A percentile compares a stretch with the other conserved stretches of the same genome.
Evolutionary conservation across 2,797 vertebrate genomes (phyloP).

Genomic region (Gymnoscopelus braueri): DNA sequence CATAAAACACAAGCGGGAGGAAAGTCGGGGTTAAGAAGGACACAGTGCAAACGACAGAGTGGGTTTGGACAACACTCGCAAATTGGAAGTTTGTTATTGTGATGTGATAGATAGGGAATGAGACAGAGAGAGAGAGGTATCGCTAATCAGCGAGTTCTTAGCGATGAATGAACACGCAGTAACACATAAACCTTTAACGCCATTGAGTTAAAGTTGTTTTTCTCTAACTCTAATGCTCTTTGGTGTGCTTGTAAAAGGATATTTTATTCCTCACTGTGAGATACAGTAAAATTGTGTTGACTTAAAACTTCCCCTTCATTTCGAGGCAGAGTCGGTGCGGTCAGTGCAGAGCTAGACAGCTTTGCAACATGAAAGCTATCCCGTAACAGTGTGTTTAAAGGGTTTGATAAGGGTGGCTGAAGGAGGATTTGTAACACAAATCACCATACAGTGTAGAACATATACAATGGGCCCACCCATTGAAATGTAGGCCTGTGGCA

Average conservation of each 20-base stretch:
- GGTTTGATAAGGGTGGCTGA: constrained; percentile 20
- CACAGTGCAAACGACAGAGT: constrained; percentile 39
- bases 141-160: not conserved
- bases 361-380: constrained; percentile 17
- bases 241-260: not conserved
- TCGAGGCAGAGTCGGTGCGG: not conserved
- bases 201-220: not conserved
- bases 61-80: constrained; percentile 47
- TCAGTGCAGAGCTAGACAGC: constrained; percentile 3
- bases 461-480: not conserved
- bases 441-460: constrained; percentile 21
- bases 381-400: constrained; percentile 8
- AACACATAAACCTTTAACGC: constrained; percentile 9
- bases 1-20: constrained; percentile 51
- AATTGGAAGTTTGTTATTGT: constrained; percentile 41
- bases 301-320: not conserved
- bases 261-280: constrained; percentile 14
- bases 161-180: not conserved
- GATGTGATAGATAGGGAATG: constrained; percentile 16
- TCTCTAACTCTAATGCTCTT: constrained; percentile 2
- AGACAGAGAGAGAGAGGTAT: too few species aligned
- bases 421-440: constrained; percentile 29
- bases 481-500: not conserved
- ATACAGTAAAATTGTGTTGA: not conserved
- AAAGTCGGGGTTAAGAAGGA: constrained; percentile 37